phyloP scores from a whole-genome alignment of 2,113 vertebrate species.

The Pithys albifrons region DNA sequence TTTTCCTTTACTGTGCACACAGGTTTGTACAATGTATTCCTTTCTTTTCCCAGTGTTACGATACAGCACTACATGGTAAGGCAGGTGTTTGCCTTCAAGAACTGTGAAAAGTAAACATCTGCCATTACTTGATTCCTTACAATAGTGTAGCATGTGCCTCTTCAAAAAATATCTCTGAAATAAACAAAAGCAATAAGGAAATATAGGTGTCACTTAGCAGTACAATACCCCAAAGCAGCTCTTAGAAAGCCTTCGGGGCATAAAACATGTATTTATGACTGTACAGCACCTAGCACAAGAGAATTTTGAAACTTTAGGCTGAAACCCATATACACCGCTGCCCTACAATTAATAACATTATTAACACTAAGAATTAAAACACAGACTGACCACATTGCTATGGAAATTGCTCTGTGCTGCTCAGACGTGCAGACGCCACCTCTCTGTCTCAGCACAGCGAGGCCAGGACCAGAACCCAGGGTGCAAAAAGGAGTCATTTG shows the following conservation, averaged over 20 bases:
- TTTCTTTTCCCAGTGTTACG: background rate
- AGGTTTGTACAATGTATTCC: accelerated
- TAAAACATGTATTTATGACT: background rate
- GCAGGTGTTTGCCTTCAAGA: background rate
- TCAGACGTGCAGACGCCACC: background rate
- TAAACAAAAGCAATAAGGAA: background rate
- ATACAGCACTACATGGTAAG: background rate
- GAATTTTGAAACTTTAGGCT: background rate
- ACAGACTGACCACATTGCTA: background rate
- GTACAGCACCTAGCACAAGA: background rate
- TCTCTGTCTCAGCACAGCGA: background rate
- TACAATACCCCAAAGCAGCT: background rate
- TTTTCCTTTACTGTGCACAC: background rate
- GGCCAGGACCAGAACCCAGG: background rate
- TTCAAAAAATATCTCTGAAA: background rate
- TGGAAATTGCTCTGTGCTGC: background rate
- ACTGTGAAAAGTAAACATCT: background rate
- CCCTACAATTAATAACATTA: background rate
- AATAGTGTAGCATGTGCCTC: background rate
- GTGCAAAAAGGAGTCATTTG: background rate
- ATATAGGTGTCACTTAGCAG: background rate
- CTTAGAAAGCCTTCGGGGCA: background rate
- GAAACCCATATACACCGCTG: background rate
- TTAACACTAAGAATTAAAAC: background rate
- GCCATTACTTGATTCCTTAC: background rate